phyloP scores from a whole-genome alignment of 2,113 vertebrate species.

The Gobio gobio region DNA sequence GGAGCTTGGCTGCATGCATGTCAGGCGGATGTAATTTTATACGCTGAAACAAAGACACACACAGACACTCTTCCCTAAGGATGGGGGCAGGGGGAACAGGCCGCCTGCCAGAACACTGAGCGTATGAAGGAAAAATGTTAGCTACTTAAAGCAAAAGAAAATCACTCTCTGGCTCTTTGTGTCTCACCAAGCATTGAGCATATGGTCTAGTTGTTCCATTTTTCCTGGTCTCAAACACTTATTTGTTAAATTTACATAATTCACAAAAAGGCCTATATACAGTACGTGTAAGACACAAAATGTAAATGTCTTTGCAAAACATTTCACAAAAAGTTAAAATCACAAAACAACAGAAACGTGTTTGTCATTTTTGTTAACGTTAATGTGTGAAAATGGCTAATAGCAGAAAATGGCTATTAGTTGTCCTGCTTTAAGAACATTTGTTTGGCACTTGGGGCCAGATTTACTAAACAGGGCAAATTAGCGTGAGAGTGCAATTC shows the following conservation, averaged over 20 bases:
- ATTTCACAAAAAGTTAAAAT: background rate
- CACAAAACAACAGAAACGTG: background rate
- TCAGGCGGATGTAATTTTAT: conserved; percentile 55
- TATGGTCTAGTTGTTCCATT: conserved; percentile 8
- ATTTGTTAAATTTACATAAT: no score
- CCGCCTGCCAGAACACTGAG: conserved; percentile 43
- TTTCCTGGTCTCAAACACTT: background rate
- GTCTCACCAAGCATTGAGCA: conserved; percentile 9
- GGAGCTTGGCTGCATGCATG: conserved; percentile 46
- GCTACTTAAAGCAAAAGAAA: conserved; percentile 20
- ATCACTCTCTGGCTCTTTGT: conserved; percentile 15
- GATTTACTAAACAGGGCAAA: no score
- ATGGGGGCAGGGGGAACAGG: conserved; percentile 17
- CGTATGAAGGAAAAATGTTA: conserved; percentile 43
- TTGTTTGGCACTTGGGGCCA: background rate
- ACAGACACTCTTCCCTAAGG: conserved; percentile 44
- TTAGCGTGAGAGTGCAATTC: no score
- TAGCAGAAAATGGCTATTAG: background rate
- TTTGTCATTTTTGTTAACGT: background rate
- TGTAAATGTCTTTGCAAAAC: background rate
- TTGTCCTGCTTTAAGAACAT: background rate
- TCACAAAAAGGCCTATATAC: no score
- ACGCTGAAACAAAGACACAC: conserved; percentile 46
- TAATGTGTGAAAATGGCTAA: background rate
- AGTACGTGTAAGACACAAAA: background rate